Percentiles rank a stretch among this genome's conserved stretches.
These are phyloP conservation scores for Phoxinus dragarum DNA, from an alignment of 2,797 vertebrate species.

Conservation along the genomic window DNA sequence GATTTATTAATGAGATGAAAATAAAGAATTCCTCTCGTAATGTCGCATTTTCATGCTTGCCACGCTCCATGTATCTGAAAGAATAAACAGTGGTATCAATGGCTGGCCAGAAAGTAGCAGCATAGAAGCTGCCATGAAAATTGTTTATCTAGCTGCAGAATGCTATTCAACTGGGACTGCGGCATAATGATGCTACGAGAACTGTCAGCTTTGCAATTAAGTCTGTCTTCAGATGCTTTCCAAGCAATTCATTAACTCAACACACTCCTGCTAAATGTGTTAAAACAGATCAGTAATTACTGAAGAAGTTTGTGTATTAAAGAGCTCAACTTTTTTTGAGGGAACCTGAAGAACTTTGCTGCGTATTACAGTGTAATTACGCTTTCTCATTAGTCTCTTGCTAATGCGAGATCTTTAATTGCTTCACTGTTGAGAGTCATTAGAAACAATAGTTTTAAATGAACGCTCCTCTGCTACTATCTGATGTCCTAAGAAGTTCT, in stretches of 20 bases:
- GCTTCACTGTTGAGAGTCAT: conserved; percentile 67
- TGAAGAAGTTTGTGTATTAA: conserved; percentile 75
- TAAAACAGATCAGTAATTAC: conserved; percentile 75
- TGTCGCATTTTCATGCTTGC: conserved; percentile 80
- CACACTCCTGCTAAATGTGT: conserved; percentile 75
- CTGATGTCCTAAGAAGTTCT: conserved; percentile 29
- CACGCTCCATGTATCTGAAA: conserved; percentile 78
- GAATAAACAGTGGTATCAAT: conserved; percentile 86
- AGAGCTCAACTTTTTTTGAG: conserved; percentile 70
- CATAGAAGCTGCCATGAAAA: conserved; percentile 79
- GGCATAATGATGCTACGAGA: conserved; percentile 75
- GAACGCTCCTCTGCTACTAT: conserved; percentile 33
- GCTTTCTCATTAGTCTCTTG: conserved; percentile 71
- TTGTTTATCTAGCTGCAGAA: conserved; percentile 78
- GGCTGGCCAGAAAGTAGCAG: conserved; percentile 78
- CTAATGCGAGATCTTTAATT: conserved; percentile 67
- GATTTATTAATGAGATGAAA: conserved; percentile 85
- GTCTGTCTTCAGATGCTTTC: conserved; percentile 82
- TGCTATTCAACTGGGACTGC: conserved; percentile 77
- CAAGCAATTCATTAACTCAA: conserved; percentile 82
- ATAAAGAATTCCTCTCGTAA: conserved; percentile 86
- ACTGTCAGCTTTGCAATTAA: conserved; percentile 80
- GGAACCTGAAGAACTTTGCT: conserved; percentile 70
- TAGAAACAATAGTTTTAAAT: conserved; percentile 65
- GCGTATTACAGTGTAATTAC: conserved; percentile 70